A percentile compares a stretch with the other conserved stretches of the same genome.
phyloP scores from a whole-genome alignment of 1,140 invertebrate genomes.

The Berghia stephanieae region DNA sequence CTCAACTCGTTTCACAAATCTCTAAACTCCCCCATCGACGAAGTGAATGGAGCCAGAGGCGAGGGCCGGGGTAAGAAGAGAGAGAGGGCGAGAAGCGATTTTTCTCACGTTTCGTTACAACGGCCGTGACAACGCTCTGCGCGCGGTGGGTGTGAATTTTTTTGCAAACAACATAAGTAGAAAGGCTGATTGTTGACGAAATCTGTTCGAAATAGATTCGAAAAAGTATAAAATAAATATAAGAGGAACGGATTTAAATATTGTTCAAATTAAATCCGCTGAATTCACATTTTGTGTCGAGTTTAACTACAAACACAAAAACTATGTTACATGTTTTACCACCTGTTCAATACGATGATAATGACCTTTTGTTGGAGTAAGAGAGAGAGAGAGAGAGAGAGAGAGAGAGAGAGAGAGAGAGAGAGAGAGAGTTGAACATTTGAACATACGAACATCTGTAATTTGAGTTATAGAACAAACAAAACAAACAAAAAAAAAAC shows the following conservation, averaged over 20 bases:
- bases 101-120: too few relatives aligned
- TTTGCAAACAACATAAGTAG: too few relatives aligned
- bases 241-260: not conserved
- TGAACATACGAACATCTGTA: not conserved
- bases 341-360: not conserved
- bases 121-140: too few relatives aligned
- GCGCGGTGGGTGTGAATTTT: too few relatives aligned
- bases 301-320: not conserved
- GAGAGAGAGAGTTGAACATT: not conserved
- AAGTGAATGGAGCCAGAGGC: too few relatives aligned
- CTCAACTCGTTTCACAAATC: too few relatives aligned
- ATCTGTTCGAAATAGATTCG: too few relatives aligned
- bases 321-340: not conserved
- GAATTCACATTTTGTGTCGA: not conserved
- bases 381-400: slow-evolving; percentile 13
- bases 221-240: not conserved
- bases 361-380: not conserved
- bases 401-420: not conserved
- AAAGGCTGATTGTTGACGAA: too few relatives aligned
- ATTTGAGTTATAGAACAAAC: not conserved
- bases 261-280: not conserved
- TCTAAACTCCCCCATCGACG: too few relatives aligned
- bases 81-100: too few relatives aligned
- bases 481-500: not conserved
- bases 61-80: too few relatives aligned